phyloP scores from a whole-genome alignment of 2,113 vertebrate species.

The Cyprinodon variegatus region DNA sequence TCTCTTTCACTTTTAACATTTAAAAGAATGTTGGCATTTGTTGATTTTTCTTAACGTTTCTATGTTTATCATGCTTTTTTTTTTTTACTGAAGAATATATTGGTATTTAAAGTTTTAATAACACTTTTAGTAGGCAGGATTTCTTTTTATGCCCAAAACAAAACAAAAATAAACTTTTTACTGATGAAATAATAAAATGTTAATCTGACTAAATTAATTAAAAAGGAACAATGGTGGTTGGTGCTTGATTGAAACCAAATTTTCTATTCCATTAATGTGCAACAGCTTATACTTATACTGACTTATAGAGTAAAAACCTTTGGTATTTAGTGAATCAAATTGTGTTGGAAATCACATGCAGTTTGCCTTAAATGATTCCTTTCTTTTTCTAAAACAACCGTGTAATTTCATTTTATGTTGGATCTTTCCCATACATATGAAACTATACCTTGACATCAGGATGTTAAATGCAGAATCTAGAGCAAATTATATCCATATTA shows the following conservation, averaged over 20 bases:
- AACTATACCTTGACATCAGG: not conserved
- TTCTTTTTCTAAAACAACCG: conserved; percentile 1
- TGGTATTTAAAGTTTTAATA: too few relatives aligned
- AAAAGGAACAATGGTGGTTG: not conserved
- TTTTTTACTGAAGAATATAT: too few relatives aligned
- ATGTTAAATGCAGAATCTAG: not conserved
- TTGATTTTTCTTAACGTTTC: too few relatives aligned
- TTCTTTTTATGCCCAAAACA: too few relatives aligned
- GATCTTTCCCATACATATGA: not conserved
- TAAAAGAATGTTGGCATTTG: too few relatives aligned
- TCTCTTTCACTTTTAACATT: too few relatives aligned
- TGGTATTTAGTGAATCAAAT: not conserved
- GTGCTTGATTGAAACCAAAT: not conserved
- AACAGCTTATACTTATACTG: not conserved
- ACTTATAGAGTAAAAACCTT: not conserved
- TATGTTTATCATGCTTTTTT: too few relatives aligned
- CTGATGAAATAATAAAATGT: too few relatives aligned
- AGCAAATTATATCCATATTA: not conserved
- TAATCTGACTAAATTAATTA: too few relatives aligned
- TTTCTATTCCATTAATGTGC: not conserved
- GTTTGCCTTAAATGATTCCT: not conserved
- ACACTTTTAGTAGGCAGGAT: too few relatives aligned
- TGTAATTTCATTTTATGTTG: conserved; percentile 10
- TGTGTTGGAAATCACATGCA: not conserved
- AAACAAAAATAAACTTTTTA: too few relatives aligned